Conservation (phyloP, 2,797 vertebrate genomes). For the Distichodus sexfasciatus region DNA sequence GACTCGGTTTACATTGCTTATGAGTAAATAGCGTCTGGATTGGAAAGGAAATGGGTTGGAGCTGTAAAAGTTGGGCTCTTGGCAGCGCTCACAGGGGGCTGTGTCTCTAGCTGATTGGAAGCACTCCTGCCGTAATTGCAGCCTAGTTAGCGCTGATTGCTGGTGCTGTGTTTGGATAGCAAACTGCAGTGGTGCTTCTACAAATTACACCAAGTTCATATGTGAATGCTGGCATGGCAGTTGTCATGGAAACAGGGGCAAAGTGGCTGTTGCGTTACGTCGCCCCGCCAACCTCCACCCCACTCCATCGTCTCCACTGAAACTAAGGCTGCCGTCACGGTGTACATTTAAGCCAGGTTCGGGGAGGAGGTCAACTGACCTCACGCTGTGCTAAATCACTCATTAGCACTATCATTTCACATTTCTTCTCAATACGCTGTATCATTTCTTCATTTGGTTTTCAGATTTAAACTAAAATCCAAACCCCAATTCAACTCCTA, state of each 20-base stretch:
- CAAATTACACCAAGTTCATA: constrained; percentile 64
- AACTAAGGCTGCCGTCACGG: constrained; percentile 2
- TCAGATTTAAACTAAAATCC: too few species aligned
- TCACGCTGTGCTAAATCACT: background rate
- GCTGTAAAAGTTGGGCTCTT: constrained; percentile 56
- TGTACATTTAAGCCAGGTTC: too few species aligned
- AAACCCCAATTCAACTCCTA: too few species aligned
- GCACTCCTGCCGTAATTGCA: constrained; percentile 67
- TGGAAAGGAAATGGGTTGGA: constrained; percentile 51
- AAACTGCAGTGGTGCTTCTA: constrained; percentile 66
- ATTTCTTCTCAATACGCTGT: background rate
- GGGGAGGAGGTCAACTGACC: background rate
- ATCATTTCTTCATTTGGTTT: too few species aligned
- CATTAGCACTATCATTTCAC: background rate
- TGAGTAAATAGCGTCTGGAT: constrained; percentile 45
- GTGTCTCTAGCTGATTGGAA: constrained; percentile 63
- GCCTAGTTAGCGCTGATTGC: constrained; percentile 75
- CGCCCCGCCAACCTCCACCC: background rate
- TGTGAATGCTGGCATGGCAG: constrained; percentile 31
- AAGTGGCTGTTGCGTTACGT: constrained; percentile 19
- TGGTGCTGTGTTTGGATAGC: constrained; percentile 73
- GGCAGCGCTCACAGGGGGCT: constrained; percentile 53
- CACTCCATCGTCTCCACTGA: background rate
- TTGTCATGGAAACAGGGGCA: constrained; percentile 34
- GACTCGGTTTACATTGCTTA: constrained; percentile 43